Percentiles rank a stretch among this genome's conserved stretches.
These are phyloP conservation scores for Drosophila willistoni DNA, from an alignment of 1,140 invertebrate genomes.

Conservation along the genomic window DNA sequence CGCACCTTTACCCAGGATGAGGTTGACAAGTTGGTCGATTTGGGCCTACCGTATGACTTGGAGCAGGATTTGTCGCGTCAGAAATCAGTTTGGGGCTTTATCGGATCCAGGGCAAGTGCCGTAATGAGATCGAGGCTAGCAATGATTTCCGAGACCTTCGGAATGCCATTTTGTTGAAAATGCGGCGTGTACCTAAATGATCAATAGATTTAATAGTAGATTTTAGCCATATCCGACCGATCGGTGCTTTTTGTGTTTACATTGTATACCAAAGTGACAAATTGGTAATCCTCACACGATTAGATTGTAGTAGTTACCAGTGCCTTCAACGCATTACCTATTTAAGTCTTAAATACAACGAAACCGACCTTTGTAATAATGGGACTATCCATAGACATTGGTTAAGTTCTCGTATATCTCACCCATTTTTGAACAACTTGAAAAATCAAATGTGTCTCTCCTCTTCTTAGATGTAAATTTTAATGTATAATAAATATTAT, in stretches of 20 bases:
- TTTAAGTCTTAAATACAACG: conserved; percentile 40
- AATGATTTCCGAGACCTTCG: conserved; percentile 64
- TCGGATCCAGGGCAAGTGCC: conserved; percentile 66
- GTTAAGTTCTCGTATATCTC: conserved; percentile 8
- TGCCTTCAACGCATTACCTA: conserved; percentile 21
- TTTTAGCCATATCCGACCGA: not conserved
- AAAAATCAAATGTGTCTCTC: conserved; percentile 5
- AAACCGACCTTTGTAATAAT: conserved; percentile 33
- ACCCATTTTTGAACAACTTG: not conserved
- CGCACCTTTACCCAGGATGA: conserved; percentile 67
- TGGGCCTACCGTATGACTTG: conserved; percentile 55
- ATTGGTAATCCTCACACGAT: conserved; percentile 32
- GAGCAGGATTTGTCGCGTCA: conserved; percentile 62
- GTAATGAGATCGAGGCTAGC: conserved; percentile 74
- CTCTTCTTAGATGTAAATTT: conserved; percentile 8
- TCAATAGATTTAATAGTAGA: conserved; percentile 17
- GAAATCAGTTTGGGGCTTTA: conserved; percentile 65
- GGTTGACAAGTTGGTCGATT: conserved; percentile 62
- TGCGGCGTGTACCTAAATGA: conserved; percentile 60
- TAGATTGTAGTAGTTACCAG: conserved; percentile 22
- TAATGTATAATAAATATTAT: conserved; percentile 12
- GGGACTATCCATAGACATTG: conserved; percentile 11
- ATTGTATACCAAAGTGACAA: conserved; percentile 36
- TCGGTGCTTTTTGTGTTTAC: conserved; percentile 52
- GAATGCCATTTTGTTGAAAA: conserved; percentile 64